Percentiles rank a stretch among this genome's conserved stretches.
phyloP scores from a whole-genome alignment of 2,888 invertebrate species.

The Leucophenga montana region DNA sequence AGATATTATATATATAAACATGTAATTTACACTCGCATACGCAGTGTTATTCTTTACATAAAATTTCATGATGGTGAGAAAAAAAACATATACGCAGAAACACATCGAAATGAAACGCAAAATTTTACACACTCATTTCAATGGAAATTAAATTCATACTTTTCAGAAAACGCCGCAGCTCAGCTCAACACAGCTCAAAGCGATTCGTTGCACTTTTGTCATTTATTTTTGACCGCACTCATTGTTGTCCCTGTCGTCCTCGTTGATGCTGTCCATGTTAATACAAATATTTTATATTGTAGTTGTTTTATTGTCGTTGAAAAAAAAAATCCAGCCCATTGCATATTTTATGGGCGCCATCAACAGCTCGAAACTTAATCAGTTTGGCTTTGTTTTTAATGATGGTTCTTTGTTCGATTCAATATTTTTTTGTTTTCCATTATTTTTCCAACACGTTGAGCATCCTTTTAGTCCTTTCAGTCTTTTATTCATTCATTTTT shows the following conservation, averaged over 20 bases:
- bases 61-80: too few relatives aligned
- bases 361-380: slow-evolving; percentile 40
- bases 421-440: slow-evolving; percentile 16
- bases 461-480: not conserved
- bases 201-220: not conserved
- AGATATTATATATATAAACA: slow-evolving; percentile 27
- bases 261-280: not conserved
- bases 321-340: slow-evolving; percentile 41
- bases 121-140: slow-evolving; percentile 36
- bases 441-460: slow-evolving; percentile 21
- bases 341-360: slow-evolving; percentile 45
- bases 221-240: slow-evolving; percentile 18
- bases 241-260: slow-evolving; percentile 1
- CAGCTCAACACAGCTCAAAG: not conserved
- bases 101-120: slow-evolving; percentile 36
- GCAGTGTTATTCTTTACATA: not conserved
- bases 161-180: not conserved
- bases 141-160: slow-evolving; percentile 9
- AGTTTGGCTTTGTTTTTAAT: slow-evolving; percentile 41
- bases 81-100: slow-evolving; percentile 7
- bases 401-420: slow-evolving; percentile 35
- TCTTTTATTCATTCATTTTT: not conserved
- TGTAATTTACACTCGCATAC: slow-evolving; percentile 38
- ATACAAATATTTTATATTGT: not conserved
- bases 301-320: slow-evolving; percentile 27